Percentiles rank a stretch among this genome's conserved stretches.
These are phyloP conservation scores for Hyppa rectilinea DNA, from an alignment of 2,888 invertebrate species.

Conservation along the genomic window DNA sequence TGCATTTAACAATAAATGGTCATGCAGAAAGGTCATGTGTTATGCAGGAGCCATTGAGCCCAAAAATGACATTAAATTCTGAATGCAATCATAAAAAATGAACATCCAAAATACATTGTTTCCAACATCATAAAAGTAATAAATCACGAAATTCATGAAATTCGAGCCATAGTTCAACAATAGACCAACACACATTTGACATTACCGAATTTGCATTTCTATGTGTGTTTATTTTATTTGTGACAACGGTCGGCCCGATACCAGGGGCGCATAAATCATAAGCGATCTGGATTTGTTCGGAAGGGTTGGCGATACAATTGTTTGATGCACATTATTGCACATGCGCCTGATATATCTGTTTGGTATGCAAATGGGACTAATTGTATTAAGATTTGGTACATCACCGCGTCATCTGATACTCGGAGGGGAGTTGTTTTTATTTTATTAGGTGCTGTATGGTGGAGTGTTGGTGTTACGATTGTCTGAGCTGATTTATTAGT, in stretches of 20 bases:
- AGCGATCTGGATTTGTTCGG: conserved; percentile 84
- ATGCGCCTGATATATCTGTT: conserved; percentile 85
- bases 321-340: conserved; percentile 76
- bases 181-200: conserved; percentile 67
- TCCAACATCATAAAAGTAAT: conserved; percentile 57
- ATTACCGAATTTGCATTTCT: conserved; percentile 80
- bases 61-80: conserved; percentile 39
- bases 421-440: conserved; percentile 66
- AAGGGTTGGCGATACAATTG: conserved; percentile 69
- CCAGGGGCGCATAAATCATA: conserved; percentile 85
- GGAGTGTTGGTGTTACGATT: conserved; percentile 49
- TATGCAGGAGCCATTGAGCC: conserved; percentile 52
- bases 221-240: conserved; percentile 81
- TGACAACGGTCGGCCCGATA: conserved; percentile 76
- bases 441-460: conserved; percentile 65
- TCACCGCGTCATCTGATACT: conserved; percentile 69
- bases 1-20: conserved; percentile 3
- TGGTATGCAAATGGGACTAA: conserved; percentile 87
- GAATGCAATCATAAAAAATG: conserved; percentile 26
- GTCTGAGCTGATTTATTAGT: conserved; percentile 38
- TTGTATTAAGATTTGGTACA: conserved; percentile 86
- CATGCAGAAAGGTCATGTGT: conserved; percentile 18
- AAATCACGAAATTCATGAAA: conserved; percentile 63
- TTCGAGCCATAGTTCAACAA: conserved; percentile 63
- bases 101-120: conserved; percentile 55